Evolutionary conservation across 2,113 vertebrate species (phyloP).

Genomic region (Mola mola): DNA sequence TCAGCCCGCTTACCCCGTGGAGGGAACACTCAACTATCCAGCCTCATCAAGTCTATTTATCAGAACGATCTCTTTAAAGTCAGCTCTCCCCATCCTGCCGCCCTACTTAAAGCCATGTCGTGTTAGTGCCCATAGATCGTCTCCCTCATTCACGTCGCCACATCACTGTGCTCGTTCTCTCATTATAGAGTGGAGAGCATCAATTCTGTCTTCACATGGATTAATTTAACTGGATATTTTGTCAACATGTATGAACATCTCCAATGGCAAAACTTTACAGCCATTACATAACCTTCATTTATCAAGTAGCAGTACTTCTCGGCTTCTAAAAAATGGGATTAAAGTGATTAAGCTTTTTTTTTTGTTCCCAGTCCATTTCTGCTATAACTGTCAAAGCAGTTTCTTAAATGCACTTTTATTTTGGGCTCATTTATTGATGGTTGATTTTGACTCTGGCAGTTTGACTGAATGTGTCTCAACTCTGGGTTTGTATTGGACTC

Average conservation of each 20-base stretch:
- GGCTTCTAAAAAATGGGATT: conserved; percentile 16
- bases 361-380: conserved; percentile 8
- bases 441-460: conserved; percentile 35
- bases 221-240: conserved; percentile 76
- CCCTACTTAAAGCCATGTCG: conserved; percentile 76
- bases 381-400: conserved; percentile 28
- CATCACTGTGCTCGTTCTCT: conserved; percentile 67
- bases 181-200: conserved; percentile 58
- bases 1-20: conserved; percentile 57
- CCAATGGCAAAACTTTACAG: conserved; percentile 48
- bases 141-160: conserved; percentile 54
- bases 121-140: conserved; percentile 54
- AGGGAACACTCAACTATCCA: conserved; percentile 70
- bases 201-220: conserved; percentile 43
- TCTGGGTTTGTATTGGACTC: conserved; percentile 6
- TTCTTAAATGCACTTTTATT: conserved; percentile 32
- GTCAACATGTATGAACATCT: conserved; percentile 77
- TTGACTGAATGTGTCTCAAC: conserved; percentile 22
- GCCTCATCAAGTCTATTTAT: conserved; percentile 78
- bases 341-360: conserved; percentile 22
- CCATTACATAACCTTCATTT: conserved; percentile 60
- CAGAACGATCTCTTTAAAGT: conserved; percentile 73
- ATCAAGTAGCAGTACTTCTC: conserved; percentile 34
- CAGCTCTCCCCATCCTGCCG: conserved; percentile 61
- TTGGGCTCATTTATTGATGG: conserved; percentile 25